Base-by-base conservation (phyloP, 2,888 invertebrate genomes). In the Theretra japonica region DNA sequence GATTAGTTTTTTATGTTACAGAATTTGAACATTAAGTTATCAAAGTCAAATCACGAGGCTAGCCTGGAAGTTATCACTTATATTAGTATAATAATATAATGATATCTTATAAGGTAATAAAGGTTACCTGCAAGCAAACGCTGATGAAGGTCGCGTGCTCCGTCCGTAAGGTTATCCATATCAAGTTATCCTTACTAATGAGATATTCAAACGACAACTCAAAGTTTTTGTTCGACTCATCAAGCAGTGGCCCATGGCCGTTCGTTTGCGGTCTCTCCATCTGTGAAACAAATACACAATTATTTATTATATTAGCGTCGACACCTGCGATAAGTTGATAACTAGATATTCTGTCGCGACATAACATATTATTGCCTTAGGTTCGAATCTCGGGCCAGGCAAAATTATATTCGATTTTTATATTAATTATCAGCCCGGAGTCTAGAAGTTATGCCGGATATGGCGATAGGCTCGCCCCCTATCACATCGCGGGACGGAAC, bases 151-250 rank as follows among this genome's bases (percentile, higher is more conserved):
- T 99, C 0, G 99, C 98, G 92, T 98, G 97, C 77, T 98, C 97
- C 79, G 98, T 99, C 71, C 96, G 95, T 79, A 99, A 96, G 28
- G 98, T 98, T 76, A 99, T 97, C 99, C 99, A 99, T 85, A 98
- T 97, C 74, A 99, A 95, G 77, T 97, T 97, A 87, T 99, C 98
- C 91, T 97, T 98, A 41, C 97, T 96, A 94, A 99, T 96, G 73
- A 99, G 95, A 95, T 99, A 99, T 91, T 99, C 99, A 90, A 99
- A 99, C 0, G 99, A 98, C 71, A 99, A 91, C 90, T 99, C 99
- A 78, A 98, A 94, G 85, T 95, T 95, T 77, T 95, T 94, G 75
- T 84, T 91, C 17, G 90, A 75, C 57, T 93, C 94, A 53, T 93
- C 92, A 5, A 91, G 80, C 62, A 91, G 79, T 1, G 90, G 84